Percentiles rank a stretch among this genome's conserved stretches.
These are phyloP conservation scores for Oligia strigilis DNA, from an alignment of 2,888 invertebrate species.

Conservation along the genomic window DNA sequence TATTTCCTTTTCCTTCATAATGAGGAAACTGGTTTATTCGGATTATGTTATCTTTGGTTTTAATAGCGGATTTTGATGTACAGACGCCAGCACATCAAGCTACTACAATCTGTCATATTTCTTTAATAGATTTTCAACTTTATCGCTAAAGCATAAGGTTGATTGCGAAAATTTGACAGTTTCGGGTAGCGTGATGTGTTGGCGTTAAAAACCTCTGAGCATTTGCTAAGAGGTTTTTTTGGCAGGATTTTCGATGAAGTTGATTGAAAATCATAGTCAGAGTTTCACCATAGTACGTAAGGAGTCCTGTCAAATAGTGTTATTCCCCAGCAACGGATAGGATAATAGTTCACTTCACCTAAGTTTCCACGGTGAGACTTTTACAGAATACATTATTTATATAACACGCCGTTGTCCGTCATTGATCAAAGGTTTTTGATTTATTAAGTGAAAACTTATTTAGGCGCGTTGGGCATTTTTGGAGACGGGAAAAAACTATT, in stretches of 20 bases:
- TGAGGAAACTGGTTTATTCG: conserved; percentile 14
- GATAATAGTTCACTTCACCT: neutral
- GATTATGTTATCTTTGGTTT: conserved; percentile 3
- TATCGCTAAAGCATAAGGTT: too few relatives aligned
- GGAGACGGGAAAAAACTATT: too few relatives aligned
- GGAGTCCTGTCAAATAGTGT: neutral
- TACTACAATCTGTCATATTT: too few relatives aligned
- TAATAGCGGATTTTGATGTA: neutral
- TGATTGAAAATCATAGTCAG: neutral
- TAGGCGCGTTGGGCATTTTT: too few relatives aligned
- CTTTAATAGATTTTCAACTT: too few relatives aligned
- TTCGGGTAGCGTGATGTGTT: too few relatives aligned
- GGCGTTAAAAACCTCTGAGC: too few relatives aligned
- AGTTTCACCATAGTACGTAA: neutral
- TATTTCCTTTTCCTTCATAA: conserved; percentile 35
- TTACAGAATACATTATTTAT: neutral
- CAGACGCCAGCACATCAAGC: too few relatives aligned
- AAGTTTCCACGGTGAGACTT: neutral
- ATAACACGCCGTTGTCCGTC: too few relatives aligned
- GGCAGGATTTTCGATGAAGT: neutral
- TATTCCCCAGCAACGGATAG: neutral
- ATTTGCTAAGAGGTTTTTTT: neutral
- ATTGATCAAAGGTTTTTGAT: neutral
- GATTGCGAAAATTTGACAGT: too few relatives aligned
- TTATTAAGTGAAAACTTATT: too few relatives aligned